Evolutionary conservation across 2,797 vertebrate species (phyloP).

Genomic region (Sphaeramia orbicularis): DNA sequence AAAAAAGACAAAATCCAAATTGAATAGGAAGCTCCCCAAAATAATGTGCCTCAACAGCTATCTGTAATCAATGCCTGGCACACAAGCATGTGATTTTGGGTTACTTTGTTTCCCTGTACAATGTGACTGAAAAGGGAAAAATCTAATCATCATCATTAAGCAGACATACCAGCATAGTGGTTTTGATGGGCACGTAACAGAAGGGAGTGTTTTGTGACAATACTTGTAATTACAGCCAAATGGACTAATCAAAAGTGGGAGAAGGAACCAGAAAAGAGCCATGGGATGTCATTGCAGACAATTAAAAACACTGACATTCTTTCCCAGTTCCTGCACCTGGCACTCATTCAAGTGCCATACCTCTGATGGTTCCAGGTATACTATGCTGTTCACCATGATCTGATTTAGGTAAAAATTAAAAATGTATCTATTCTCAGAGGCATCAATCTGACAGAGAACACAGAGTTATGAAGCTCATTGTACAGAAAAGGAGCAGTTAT

Average conservation of each 20-base stretch:
- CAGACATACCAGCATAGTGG: conserved; percentile 71
- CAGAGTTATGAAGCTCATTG: conserved; percentile 29
- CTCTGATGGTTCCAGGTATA: conserved; percentile 54
- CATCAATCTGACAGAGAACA: conserved; percentile 17
- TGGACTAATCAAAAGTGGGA: conserved; percentile 72
- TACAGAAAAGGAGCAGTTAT: conserved; percentile 21
- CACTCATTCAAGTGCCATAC: conserved; percentile 20
- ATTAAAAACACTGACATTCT: conserved; percentile 64
- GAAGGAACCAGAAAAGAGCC: conserved; percentile 45
- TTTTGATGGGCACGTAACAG: conserved; percentile 72
- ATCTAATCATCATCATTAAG: conserved; percentile 79
- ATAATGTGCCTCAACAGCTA: conserved; percentile 65
- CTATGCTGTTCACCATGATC: conserved; percentile 35
- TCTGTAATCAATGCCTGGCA: conserved; percentile 81
- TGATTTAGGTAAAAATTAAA: conserved; percentile 49
- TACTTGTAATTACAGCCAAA: conserved; percentile 81
- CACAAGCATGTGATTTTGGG: conserved; percentile 74
- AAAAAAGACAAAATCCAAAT: conserved; percentile 50
- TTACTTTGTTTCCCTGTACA: conserved; percentile 76
- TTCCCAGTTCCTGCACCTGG: conserved; percentile 46
- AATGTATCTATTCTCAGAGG: conserved; percentile 25
- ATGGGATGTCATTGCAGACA: conserved; percentile 59
- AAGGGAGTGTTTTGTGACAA: conserved; percentile 74
- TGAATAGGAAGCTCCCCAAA: conserved; percentile 63
- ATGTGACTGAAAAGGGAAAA: conserved; percentile 54